A percentile compares a stretch with the other conserved stretches of the same genome.
These are phyloP conservation scores for Sebastes oblongus DNA, from an alignment of 2,797 vertebrate species.

Conservation along the genomic window DNA sequence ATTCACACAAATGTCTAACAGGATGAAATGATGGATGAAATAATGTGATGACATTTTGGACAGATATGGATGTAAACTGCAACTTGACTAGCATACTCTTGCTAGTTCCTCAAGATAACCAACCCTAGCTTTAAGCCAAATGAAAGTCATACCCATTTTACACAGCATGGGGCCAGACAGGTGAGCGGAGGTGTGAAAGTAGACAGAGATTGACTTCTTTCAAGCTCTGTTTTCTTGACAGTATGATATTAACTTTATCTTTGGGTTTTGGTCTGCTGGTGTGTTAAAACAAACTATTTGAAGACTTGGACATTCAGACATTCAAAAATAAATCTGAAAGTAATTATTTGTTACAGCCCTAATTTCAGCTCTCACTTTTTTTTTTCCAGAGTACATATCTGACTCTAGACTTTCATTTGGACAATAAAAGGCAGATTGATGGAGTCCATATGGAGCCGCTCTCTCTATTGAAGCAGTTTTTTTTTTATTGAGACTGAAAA, in stretches of 20 bases:
- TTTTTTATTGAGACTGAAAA: background rate
- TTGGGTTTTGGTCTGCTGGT: background rate
- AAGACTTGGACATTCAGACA: background rate
- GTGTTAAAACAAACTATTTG: background rate
- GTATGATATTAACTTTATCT: background rate
- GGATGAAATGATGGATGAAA: too few species aligned
- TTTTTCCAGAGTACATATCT: background rate
- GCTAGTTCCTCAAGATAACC: rapidly evolving
- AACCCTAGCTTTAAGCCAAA: background rate
- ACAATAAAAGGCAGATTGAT: background rate
- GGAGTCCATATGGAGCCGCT: background rate
- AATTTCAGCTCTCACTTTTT: background rate
- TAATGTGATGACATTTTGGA: too few species aligned
- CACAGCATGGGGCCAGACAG: background rate
- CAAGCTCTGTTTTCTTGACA: background rate
- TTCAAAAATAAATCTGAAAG: background rate
- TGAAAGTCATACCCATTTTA: rapidly evolving
- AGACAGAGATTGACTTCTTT: background rate
- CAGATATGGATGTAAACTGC: rapidly evolving
- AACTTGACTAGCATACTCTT: background rate
- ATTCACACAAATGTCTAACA: too few species aligned
- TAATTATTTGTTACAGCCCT: background rate
- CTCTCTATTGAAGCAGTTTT: background rate
- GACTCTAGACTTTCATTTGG: background rate
- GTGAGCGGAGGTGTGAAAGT: background rate